Evolutionary conservation across 2,888 invertebrate species (phyloP), one percentile per base, ranked within the genome.

Genomic region (Hyposoter didymator): DNA sequence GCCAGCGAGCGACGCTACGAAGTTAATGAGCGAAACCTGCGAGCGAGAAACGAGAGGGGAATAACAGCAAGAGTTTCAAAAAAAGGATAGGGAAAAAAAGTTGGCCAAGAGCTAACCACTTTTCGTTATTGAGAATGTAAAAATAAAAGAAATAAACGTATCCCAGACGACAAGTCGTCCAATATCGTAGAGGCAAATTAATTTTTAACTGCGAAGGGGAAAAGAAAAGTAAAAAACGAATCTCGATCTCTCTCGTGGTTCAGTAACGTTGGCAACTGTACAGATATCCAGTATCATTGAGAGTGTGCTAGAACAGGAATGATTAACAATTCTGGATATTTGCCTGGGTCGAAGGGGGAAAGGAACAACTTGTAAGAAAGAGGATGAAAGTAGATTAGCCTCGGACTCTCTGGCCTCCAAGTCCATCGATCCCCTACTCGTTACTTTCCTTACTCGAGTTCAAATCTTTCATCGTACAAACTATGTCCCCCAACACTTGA

Each of bases 21-120:
- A 98, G 96, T 98, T 98, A 96, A 98, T 98, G 96, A 98, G 97
- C 95, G 98, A 98, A 95, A 98, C 97, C 98, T 98, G 96, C 95
- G 93, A 94, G 94, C 92, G 94, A 94, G 92, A 93, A 94, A 94
- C 92, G 92, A 93, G 91, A 93, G 91, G 92, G 92, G 91, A 76
- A 92, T 94, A 92, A 93, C 92, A 93, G 92, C 92, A 92, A 91
- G 89, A 91, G 89, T 91, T 91, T 67, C 22, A 17, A 69, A 59
- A 59, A 70, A 59, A 19, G 43, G 28, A 45, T 39, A 47, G 19
- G 22, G 64, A 69, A 86, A 85, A 85, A 79, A 80, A 81, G 87
- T 59, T 59, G 59, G 59, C 28, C 28, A 87, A 84, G 89, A 89
- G 88, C 88, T 85, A 88, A 39, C 59, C 81, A 84, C 76, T 43